These are phyloP conservation scores for Mythimna vitellina DNA, from an alignment of 2,888 invertebrate genomes.

Conservation along the genomic window DNA sequence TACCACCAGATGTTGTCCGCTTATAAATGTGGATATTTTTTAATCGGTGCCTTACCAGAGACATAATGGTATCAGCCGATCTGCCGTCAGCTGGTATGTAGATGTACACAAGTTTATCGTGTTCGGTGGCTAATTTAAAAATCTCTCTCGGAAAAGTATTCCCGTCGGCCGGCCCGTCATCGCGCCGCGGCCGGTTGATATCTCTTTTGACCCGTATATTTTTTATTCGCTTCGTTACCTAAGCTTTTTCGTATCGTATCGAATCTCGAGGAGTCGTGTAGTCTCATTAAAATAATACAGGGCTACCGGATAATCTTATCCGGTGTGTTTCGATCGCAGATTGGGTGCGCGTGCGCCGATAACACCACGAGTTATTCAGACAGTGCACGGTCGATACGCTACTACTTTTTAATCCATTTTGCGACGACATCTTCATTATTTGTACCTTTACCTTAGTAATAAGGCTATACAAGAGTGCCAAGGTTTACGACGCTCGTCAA, in stretches of 20 bases:
- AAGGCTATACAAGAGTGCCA: constrained; percentile 61
- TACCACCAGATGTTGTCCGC: constrained; percentile 88
- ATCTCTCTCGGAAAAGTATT: constrained; percentile 77
- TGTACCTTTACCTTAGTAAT: constrained; percentile 72
- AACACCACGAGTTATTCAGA: constrained; percentile 88
- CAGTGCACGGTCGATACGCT: constrained; percentile 87
- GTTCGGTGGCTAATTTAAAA: constrained; percentile 88
- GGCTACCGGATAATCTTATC: constrained; percentile 91
- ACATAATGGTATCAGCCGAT: constrained; percentile 90
- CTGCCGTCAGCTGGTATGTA: constrained; percentile 90
- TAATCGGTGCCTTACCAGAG: constrained; percentile 89
- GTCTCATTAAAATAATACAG: constrained; percentile 91
- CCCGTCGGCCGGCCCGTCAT: constrained; percentile 77
- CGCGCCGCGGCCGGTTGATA: constrained; percentile 82
- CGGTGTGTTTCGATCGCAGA: constrained; percentile 90
- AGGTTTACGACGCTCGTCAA: constrained; percentile 70
- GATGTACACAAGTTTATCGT: constrained; percentile 86
- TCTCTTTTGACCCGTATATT: constrained; percentile 88
- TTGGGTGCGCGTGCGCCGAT: constrained; percentile 90
- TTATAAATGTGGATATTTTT: constrained; percentile 89
- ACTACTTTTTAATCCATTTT: constrained; percentile 87
- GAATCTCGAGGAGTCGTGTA: constrained; percentile 89
- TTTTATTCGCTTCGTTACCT: constrained; percentile 88
- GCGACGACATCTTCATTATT: constrained; percentile 89
- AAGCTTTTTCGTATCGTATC: constrained; percentile 88